phyloP scores from a whole-genome alignment of 2,888 invertebrate species.

The Megastigmus dorsalis region DNA sequence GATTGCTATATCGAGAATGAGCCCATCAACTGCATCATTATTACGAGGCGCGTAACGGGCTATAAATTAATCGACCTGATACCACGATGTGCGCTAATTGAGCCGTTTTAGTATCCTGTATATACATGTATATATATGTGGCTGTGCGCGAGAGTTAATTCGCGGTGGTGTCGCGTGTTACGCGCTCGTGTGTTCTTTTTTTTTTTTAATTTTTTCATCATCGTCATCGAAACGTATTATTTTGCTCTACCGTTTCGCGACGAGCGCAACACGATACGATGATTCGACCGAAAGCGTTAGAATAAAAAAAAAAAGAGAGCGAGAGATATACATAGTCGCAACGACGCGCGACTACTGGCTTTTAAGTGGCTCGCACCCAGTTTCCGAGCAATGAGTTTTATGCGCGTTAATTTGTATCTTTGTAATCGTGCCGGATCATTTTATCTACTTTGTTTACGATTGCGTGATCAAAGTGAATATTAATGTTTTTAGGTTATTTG shows the following conservation, averaged over 20 bases:
- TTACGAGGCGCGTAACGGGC: neutral
- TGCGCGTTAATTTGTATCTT: too few relatives aligned
- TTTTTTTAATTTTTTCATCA: neutral
- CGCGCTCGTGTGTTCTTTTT: neutral
- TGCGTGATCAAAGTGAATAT: too few relatives aligned
- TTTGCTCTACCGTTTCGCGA: neutral
- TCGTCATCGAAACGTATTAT: neutral
- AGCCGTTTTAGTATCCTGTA: neutral
- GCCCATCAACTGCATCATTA: slow-evolving; percentile 1
- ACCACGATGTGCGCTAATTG: slow-evolving; percentile 3
- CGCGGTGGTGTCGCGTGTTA: neutral
- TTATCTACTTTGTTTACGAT: too few relatives aligned
- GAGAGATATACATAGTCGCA: too few relatives aligned
- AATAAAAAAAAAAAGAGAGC: neutral
- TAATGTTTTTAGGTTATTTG: too few relatives aligned
- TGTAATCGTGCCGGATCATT: too few relatives aligned
- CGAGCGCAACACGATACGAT: neutral
- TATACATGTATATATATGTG: too few relatives aligned
- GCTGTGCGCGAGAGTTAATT: too few relatives aligned
- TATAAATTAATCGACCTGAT: slow-evolving; percentile 19
- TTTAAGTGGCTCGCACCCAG: too few relatives aligned
- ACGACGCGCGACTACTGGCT: too few relatives aligned
- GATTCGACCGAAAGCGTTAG: neutral
- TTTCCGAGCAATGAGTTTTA: too few relatives aligned
- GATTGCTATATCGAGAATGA: slow-evolving; percentile 3